Evolutionary conservation across 2,888 invertebrate genomes (phyloP).

Genomic region (Callyntrura guangdongensis): DNA sequence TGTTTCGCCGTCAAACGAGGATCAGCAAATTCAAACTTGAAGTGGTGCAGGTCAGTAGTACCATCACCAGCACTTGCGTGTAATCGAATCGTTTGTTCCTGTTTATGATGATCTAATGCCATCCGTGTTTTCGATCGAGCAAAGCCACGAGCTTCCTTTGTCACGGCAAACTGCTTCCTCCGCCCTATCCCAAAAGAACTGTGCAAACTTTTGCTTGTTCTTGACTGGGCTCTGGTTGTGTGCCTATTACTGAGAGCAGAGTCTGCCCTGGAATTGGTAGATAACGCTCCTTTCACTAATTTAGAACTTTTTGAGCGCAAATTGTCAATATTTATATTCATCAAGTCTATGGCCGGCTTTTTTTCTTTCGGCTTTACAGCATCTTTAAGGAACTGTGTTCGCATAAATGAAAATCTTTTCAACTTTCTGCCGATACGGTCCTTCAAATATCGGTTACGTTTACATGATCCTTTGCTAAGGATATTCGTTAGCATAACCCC

Average conservation of each 20-base stretch:
- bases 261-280: neutral
- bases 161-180: neutral
- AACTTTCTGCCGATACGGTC: neutral
- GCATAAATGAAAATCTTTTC: constrained; percentile 39
- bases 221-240: neutral
- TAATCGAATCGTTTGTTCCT: constrained; percentile 3
- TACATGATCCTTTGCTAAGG: neutral
- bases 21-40: constrained; percentile 67
- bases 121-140: constrained; percentile 32
- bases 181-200: neutral
- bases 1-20: constrained; percentile 34
- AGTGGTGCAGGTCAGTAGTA: constrained; percentile 45
- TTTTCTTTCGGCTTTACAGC: neutral
- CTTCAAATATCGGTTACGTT: neutral
- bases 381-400: constrained; percentile 37
- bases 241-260: neutral
- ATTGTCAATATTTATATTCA: constrained; percentile 12
- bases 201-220: neutral
- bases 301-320: neutral
- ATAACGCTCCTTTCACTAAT: too few species aligned
- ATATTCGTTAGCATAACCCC: neutral
- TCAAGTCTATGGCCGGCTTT: neutral
- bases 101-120: constrained; percentile 15
- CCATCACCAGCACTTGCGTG: neutral
- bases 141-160: constrained; percentile 3